A percentile compares a stretch with the other conserved stretches of the same genome.
phyloP scores from a whole-genome alignment of 2,797 vertebrate species.

The Micrastur ruficollis region DNA sequence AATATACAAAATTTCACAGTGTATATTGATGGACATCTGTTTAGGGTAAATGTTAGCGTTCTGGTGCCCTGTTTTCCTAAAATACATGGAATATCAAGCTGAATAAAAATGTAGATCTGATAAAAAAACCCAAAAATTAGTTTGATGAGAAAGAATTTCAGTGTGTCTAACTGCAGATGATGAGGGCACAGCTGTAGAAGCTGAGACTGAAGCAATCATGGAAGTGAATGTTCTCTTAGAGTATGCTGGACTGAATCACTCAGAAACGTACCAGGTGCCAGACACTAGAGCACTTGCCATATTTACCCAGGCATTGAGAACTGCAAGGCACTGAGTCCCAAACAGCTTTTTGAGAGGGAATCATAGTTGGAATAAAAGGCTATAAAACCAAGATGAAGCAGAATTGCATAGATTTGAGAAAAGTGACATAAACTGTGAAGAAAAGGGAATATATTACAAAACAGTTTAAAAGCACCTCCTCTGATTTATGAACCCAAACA shows the following conservation, averaged over 20 bases:
- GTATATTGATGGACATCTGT: not conserved
- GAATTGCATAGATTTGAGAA: not conserved
- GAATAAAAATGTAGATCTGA: not conserved
- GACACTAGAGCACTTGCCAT: not conserved
- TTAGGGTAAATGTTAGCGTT: not conserved
- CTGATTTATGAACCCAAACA: not conserved
- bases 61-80: not conserved
- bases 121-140: not conserved
- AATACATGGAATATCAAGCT: not conserved
- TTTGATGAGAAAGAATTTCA: not conserved
- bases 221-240: not conserved
- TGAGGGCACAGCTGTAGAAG: not conserved
- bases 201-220: not conserved
- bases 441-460: not conserved
- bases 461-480: not conserved
- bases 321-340: not conserved
- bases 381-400: not conserved
- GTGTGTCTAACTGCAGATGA: not conserved
- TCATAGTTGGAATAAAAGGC: not conserved
- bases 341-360: not conserved
- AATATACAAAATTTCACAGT: not conserved
- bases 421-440: not conserved
- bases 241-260: not conserved
- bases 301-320: not conserved
- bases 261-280: not conserved